phyloP scores from a whole-genome alignment of 2,797 vertebrate genomes.

The Propithecus deckenii region DNA sequence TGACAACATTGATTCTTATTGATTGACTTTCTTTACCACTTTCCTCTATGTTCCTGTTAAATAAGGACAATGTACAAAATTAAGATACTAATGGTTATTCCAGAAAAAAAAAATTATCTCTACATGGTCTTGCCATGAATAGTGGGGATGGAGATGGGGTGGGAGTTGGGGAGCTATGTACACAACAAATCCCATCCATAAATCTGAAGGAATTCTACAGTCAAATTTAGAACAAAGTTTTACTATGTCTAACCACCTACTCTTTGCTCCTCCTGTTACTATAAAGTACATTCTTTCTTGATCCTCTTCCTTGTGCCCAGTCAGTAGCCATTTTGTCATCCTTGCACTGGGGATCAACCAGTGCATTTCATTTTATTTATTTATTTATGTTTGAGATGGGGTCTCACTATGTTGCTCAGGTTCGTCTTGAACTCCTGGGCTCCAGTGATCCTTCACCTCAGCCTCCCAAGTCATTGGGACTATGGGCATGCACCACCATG shows the following conservation, averaged over 20 bases:
- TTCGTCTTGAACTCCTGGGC: background rate
- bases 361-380: too few species aligned
- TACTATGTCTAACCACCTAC: background rate
- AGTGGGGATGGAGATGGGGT: background rate
- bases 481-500: background rate
- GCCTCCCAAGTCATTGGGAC: background rate
- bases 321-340: background rate
- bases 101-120: background rate
- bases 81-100: background rate
- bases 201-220: background rate
- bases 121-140: background rate
- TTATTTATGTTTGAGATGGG: background rate
- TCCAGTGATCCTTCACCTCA: background rate
- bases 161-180: background rate
- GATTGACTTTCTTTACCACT: background rate
- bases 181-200: background rate
- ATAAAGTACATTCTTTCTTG: background rate
- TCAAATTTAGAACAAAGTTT: background rate
- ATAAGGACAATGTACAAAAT: background rate
- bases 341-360: background rate
- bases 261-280: background rate
- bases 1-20: background rate
- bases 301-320: background rate
- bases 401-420: background rate
- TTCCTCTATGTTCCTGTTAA: background rate